phyloP scores from a whole-genome alignment of 2,888 invertebrate species.

The Meteorus cinctellus region DNA sequence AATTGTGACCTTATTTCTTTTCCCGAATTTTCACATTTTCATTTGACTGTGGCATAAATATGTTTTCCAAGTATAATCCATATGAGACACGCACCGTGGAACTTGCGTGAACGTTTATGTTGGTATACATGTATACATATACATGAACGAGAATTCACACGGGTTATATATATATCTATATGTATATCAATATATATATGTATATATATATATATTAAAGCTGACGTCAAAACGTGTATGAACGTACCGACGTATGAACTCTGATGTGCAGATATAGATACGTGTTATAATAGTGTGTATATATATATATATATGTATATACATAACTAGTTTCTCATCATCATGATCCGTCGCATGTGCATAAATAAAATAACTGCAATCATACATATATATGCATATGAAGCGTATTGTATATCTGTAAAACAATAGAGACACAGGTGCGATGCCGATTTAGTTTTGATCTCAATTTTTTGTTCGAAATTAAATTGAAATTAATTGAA shows the following conservation, averaged over 20 bases:
- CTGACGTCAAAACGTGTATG: not conserved
- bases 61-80: not conserved
- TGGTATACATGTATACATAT: not conserved
- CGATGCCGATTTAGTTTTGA: not conserved
- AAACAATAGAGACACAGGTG: not conserved
- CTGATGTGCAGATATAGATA: not conserved
- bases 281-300: not conserved
- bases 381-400: not conserved
- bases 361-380: not conserved
- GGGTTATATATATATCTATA: not conserved
- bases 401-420: not conserved
- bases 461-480: not conserved
- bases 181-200: not conserved
- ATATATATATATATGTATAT: not conserved
- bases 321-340: constrained; percentile 38
- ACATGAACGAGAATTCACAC: not conserved
- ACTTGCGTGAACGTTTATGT: constrained; percentile 14
- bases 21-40: not conserved
- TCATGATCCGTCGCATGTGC: constrained; percentile 10
- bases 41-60: not conserved
- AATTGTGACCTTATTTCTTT: not conserved
- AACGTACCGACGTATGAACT: not conserved
- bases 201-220: not conserved
- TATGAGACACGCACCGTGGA: not conserved
- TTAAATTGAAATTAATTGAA: too few species aligned